Evolutionary conservation across 2,113 vertebrate genomes (phyloP), one percentile per base, ranked within the genome.

Genomic region (Galeopterus variegatus): DNA sequence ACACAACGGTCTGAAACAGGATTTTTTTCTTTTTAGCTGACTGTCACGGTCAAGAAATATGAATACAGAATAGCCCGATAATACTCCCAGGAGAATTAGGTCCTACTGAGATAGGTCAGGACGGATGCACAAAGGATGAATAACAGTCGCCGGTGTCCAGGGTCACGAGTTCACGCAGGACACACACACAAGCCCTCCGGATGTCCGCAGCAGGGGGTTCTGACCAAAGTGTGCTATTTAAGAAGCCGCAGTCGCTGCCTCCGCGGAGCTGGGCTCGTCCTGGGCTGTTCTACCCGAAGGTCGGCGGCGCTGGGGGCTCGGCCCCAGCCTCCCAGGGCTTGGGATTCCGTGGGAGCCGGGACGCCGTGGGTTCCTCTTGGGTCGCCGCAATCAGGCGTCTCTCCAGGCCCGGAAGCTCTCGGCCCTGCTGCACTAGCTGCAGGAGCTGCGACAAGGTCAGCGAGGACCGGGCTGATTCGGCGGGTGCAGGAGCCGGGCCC

Each of bases 311-410:
- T 0, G 10, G 28, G 28, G 11, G 14, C 18, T 36, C 19, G 2
- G 75, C 12, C 15, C 45, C 3, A 5, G 72, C 88, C 84, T 98
- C 97, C 98, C 97, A 98, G 75, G 98, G 98, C 58, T 98, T 97
- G 94, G 94, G 26, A 15, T 87, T 98, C 12, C 88, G 96, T 0
- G 97, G 96, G 4, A 98, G 97, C 33, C 24, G 84, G 48, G 97
- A 98, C 23, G 92, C 89, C 0, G 95, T 96, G 90, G 96, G 97
- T 3, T 72, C 67, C 41, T 65, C 94, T 0, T 60, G 94, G 1
- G 95, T 98, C 24, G 93, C 93, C 0, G 17, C 14, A 45, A 98
- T 85, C 4, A 8, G 17, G 26, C 79, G 93, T 3, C 13, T 64
- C 52, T 94, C 87, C 56, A 97, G 41, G 0, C 94, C 97, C 0